Percentiles rank a stretch among this genome's conserved stretches.
phyloP scores from a whole-genome alignment of 2,888 invertebrate genomes.

The Druceiella hillmani region DNA sequence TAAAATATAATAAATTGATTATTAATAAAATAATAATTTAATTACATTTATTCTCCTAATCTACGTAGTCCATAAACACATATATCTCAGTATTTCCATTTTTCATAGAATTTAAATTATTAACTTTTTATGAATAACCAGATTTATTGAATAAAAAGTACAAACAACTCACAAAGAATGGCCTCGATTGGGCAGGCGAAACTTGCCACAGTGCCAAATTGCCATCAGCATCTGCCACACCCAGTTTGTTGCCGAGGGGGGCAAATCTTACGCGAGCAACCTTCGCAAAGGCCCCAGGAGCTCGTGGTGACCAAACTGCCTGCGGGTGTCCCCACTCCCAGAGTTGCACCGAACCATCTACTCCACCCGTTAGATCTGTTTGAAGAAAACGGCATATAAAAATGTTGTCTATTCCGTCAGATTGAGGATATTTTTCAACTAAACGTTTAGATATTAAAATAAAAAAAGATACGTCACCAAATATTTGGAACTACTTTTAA shows the following conservation, averaged over 20 bases:
- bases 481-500: too few species aligned
- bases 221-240: conserved; percentile 96
- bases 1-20: too few species aligned
- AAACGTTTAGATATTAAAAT: too few species aligned
- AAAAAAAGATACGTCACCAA: too few species aligned
- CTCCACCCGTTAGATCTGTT: conserved; percentile 86
- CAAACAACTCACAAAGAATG: conserved; percentile 79
- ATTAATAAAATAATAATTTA: too few species aligned
- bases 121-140: too few species aligned
- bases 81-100: too few species aligned
- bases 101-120: too few species aligned
- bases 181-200: conserved; percentile 57
- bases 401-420: too few species aligned
- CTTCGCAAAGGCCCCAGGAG: conserved; percentile 92
- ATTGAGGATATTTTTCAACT: too few species aligned
- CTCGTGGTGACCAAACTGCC: conserved; percentile 83
- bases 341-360: conserved; percentile 92
- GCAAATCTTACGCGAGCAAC: conserved; percentile 95
- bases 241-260: conserved; percentile 97
- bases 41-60: too few species aligned
- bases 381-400: neutral
- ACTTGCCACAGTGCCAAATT: conserved; percentile 95
- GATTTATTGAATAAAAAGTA: neutral
- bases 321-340: conserved; percentile 99
- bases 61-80: too few species aligned